These are phyloP conservation scores for Branchinecta sandiegonensis DNA, from an alignment of 2,888 invertebrate genomes.

Conservation along the genomic window DNA sequence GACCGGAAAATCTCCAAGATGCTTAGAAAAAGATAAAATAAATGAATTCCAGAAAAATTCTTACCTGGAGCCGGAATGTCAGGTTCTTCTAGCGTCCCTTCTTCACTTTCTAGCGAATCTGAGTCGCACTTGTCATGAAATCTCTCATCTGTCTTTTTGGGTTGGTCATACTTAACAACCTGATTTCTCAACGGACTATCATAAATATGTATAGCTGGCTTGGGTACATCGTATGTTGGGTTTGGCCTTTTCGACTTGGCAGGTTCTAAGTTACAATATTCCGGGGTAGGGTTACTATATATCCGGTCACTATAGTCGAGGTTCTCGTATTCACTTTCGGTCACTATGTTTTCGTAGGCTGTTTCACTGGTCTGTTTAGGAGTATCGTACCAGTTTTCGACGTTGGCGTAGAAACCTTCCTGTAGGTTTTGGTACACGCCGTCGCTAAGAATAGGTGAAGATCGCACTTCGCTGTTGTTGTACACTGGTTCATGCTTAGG, in stretches of 20 bases:
- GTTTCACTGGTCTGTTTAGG: not conserved
- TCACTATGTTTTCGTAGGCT: not conserved
- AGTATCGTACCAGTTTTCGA: constrained; percentile 5
- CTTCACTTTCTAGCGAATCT: constrained; percentile 1
- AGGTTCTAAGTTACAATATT: not conserved
- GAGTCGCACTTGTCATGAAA: not conserved
- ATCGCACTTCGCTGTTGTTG: not conserved
- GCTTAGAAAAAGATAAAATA: too few species aligned
- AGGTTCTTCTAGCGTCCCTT: not conserved
- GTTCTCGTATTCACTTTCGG: constrained; percentile 12
- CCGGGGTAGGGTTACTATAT: not conserved
- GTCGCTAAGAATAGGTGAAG: not conserved
- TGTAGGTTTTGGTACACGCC: constrained; percentile 8
- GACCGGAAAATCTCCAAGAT: too few species aligned
- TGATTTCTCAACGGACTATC: not conserved
- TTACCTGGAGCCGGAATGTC: not conserved
- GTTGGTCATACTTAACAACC: not conserved
- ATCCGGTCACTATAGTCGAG: not conserved
- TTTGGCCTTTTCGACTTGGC: not conserved
- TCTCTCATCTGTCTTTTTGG: not conserved
- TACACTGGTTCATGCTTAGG: not conserved
- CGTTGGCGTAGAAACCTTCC: not conserved
- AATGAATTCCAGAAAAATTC: not conserved
- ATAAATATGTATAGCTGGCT: constrained; percentile 11
- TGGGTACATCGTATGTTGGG: not conserved